Percentiles rank a stretch among this genome's conserved stretches.
Conservation (phyloP, 2,888 invertebrate species). For the Noctua pronuba region DNA sequence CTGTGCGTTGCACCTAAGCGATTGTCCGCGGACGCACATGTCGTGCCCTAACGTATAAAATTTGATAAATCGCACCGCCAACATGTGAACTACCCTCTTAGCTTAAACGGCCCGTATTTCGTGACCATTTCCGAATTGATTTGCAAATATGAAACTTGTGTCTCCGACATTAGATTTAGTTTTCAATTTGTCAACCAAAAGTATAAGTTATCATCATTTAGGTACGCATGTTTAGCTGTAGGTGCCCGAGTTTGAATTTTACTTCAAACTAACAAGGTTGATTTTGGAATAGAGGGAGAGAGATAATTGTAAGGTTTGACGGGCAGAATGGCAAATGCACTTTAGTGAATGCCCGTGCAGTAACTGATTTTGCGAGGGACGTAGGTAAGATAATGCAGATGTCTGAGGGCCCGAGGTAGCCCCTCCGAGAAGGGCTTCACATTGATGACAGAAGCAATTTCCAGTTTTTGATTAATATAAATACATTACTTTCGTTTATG, state of each 20-base stretch:
- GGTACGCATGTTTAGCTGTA: conserved; percentile 69
- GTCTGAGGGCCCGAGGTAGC: conserved; percentile 77
- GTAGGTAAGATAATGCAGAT: conserved; percentile 90
- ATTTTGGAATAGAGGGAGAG: conserved; percentile 60
- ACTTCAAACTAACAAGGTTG: conserved; percentile 57
- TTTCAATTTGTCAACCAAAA: conserved; percentile 57
- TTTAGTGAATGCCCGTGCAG: conserved; percentile 87
- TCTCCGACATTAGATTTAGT: conserved; percentile 44
- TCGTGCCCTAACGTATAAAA: conserved; percentile 88
- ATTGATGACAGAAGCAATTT: conserved; percentile 87
- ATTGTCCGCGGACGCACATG: conserved; percentile 87
- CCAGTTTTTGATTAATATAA: conserved; percentile 87
- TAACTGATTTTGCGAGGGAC: conserved; percentile 85
- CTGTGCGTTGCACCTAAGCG: conserved; percentile 78
- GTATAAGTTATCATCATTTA: conserved; percentile 84
- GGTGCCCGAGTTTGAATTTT: conserved; percentile 64
- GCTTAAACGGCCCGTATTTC: conserved; percentile 85
- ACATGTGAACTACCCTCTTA: conserved; percentile 90
- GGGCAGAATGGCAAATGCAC: conserved; percentile 86
- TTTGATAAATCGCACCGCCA: conserved; percentile 90
- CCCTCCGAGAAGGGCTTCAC: conserved; percentile 72
- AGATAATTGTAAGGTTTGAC: conserved; percentile 84
- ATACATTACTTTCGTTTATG: conserved; percentile 68
- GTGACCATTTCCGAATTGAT: conserved; percentile 60
- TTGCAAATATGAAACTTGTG: conserved; percentile 67